Evolutionary conservation across 1,140 invertebrate genomes (phyloP).

Genomic region (Coptotermes formosanus): DNA sequence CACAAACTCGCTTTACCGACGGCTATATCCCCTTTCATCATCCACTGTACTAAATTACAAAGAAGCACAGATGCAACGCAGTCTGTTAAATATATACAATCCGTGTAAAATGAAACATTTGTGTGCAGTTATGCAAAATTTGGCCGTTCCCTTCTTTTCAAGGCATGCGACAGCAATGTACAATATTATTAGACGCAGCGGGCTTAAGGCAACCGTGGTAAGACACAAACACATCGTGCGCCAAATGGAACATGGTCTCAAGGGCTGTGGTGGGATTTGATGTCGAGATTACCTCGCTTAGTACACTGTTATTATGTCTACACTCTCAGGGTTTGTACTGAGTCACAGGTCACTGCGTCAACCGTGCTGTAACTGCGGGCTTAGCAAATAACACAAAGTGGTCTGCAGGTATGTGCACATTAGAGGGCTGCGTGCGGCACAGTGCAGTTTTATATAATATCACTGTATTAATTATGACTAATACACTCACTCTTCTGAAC

Average conservation of each 20-base stretch:
- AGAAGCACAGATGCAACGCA: no score
- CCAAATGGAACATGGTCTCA: neutral
- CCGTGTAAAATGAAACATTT: neutral
- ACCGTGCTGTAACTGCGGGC: neutral
- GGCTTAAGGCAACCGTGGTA: neutral
- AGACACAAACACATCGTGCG: neutral
- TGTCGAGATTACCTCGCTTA: constrained; percentile 16
- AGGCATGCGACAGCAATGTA: neutral
- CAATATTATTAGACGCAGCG: neutral
- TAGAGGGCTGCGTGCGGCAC: neutral
- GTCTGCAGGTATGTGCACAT: neutral
- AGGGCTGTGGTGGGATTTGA: neutral
- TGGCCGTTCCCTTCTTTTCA: neutral
- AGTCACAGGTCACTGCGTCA: neutral
- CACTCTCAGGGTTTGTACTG: neutral
- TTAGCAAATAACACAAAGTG: neutral
- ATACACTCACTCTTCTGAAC: neutral
- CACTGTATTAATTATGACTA: neutral
- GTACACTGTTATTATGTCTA: neutral
- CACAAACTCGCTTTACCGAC: no score
- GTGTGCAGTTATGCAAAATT: neutral
- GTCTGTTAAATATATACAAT: no score
- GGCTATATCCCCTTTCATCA: no score
- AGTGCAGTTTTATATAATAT: neutral
- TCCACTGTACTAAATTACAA: no score